Evolutionary conservation across 2,113 vertebrate species (phyloP).

Genomic region (Terrapene triunguis): DNA sequence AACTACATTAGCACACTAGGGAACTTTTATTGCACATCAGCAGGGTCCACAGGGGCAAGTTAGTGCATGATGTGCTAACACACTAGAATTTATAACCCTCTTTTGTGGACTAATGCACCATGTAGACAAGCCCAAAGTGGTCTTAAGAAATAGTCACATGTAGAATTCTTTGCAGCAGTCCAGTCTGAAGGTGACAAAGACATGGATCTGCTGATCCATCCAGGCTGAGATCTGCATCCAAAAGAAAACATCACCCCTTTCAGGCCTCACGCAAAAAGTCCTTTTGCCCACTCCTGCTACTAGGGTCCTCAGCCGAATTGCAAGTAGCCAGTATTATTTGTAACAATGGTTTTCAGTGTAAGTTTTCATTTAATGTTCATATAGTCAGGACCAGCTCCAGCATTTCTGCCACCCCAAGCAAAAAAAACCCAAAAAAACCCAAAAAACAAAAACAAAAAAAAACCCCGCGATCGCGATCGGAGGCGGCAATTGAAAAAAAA

Average conservation of each 20-base stretch:
- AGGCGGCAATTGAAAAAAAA: no score
- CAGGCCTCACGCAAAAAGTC: neutral
- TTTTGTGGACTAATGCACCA: neutral
- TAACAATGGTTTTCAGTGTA: neutral
- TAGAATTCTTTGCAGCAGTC: neutral
- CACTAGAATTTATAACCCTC: neutral
- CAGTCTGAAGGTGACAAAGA: neutral
- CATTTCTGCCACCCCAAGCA: no score
- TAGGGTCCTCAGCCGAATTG: neutral
- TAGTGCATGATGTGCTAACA: neutral
- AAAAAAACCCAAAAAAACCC: no score
- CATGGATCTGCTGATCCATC: neutral
- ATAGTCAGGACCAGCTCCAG: neutral
- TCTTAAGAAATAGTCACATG: neutral
- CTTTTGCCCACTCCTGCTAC: constrained; percentile 12
- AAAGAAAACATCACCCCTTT: neutral
- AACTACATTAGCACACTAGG: neutral
- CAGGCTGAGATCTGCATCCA: neutral
- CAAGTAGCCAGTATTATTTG: neutral
- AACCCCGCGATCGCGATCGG: no score
- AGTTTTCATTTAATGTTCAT: neutral
- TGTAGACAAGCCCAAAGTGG: neutral
- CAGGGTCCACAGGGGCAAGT: neutral
- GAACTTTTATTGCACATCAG: neutral
- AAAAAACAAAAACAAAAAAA: no score